Evolutionary conservation across 2,113 vertebrate species (phyloP).

Genomic region (Sakesphorus luctuosus): DNA sequence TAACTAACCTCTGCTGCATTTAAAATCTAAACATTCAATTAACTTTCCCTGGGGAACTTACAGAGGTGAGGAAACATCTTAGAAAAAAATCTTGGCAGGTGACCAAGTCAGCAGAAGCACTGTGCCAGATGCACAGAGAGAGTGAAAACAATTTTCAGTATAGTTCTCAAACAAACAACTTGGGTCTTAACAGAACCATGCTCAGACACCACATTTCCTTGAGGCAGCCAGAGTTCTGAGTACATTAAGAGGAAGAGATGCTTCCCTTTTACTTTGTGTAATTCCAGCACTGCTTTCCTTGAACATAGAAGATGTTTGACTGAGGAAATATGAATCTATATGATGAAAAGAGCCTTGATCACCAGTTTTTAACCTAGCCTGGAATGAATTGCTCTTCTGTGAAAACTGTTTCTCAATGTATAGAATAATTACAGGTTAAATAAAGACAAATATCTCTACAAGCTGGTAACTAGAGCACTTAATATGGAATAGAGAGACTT

Average conservation of each 20-base stretch:
- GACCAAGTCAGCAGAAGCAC: not conserved
- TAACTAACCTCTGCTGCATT: not conserved
- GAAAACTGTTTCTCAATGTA: not conserved
- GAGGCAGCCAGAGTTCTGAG: not conserved
- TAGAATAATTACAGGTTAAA: not conserved
- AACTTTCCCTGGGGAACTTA: not conserved
- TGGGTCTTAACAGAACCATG: not conserved
- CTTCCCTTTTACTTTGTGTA: not conserved
- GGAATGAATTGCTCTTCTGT: accelerated
- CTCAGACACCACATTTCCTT: not conserved
- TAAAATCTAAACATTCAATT: not conserved
- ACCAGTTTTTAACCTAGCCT: not conserved
- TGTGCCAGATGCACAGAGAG: not conserved
- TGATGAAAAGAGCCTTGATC: not conserved
- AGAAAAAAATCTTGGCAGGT: not conserved
- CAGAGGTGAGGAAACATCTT: not conserved
- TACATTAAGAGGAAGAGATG: not conserved
- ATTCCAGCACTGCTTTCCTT: not conserved
- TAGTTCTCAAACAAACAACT: not conserved
- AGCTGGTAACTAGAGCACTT: not conserved
- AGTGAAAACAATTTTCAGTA: not conserved
- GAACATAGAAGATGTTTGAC: not conserved
- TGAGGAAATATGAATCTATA: not conserved
- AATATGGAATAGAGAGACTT: not conserved
- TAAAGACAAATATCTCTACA: not conserved